These are phyloP conservation scores for Morpho helenor DNA, from an alignment of 2,888 invertebrate genomes.

Conservation along the genomic window DNA sequence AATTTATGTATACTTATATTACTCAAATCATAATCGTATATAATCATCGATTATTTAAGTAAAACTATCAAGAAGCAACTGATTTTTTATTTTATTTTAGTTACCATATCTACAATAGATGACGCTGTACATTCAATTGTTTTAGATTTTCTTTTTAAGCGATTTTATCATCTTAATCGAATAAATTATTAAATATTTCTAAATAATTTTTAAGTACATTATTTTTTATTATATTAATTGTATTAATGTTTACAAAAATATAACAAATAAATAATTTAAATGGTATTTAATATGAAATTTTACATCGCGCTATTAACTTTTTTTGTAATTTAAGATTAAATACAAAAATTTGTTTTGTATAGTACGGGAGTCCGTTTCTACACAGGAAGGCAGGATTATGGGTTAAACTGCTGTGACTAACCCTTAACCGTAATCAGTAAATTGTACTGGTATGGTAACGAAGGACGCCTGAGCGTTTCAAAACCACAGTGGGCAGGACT, in stretches of 20 bases:
- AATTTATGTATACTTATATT: no score
- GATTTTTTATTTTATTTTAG: not conserved
- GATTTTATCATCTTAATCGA: not conserved
- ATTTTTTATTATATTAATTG: not conserved
- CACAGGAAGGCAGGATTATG: constrained; percentile 46
- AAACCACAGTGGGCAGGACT: no score
- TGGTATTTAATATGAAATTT: constrained; percentile 3
- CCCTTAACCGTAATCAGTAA: constrained; percentile 26
- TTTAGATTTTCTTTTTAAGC: not conserved
- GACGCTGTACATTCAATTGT: not conserved
- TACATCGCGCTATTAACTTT: constrained; percentile 40
- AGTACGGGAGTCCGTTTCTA: constrained; percentile 54
- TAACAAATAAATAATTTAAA: not conserved
- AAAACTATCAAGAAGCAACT: no score
- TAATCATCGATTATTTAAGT: no score
- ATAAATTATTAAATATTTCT: no score
- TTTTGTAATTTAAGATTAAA: not conserved
- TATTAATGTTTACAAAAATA: not conserved
- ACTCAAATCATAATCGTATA: no score
- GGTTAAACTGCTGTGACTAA: constrained; percentile 40
- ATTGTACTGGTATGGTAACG: not conserved
- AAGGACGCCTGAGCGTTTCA: not conserved
- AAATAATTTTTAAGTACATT: not conserved
- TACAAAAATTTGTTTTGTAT: not conserved
- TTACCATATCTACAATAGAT: not conserved